Percentiles rank a stretch among this genome's conserved stretches.
phyloP scores from a whole-genome alignment of 2,113 vertebrate species.

The Clarias batrachus region DNA sequence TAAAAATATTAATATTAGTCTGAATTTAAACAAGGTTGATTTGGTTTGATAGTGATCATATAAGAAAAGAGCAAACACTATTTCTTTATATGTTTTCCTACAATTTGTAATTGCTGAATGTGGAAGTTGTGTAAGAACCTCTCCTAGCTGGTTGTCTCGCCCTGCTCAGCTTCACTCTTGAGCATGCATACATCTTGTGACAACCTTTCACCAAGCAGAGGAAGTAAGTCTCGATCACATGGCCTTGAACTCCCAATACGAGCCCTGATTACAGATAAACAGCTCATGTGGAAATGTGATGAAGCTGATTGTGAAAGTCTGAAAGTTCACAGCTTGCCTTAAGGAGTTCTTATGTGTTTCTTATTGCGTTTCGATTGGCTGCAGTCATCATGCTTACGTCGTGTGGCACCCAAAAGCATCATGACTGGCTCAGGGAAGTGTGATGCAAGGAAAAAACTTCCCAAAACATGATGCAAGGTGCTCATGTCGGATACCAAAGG shows the following conservation, averaged over 20 bases:
- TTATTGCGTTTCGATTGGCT: constrained; percentile 8
- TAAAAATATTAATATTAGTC: not conserved
- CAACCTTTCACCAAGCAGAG: constrained; percentile 26
- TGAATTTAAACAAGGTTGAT: not conserved
- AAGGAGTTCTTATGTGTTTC: constrained; percentile 30
- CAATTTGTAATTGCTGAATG: not conserved
- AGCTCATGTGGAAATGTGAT: not conserved
- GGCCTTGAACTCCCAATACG: constrained; percentile 9
- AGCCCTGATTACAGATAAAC: constrained; percentile 34
- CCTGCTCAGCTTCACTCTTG: not conserved
- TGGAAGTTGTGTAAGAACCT: not conserved
- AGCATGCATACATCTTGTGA: constrained; percentile 46
- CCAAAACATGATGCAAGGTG: not conserved
- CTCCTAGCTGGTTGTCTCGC: constrained; percentile 10
- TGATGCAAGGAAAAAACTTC: constrained; percentile 26
- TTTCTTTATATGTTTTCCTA: not conserved
- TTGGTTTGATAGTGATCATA: not conserved
- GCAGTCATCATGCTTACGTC: not conserved
- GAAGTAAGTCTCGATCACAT: constrained; percentile 43
- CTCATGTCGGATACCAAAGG: constrained; percentile 4
- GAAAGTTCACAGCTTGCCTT: constrained; percentile 32
- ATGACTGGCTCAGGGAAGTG: not conserved
- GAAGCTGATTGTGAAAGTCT: constrained; percentile 38
- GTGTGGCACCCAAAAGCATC: constrained; percentile 21
- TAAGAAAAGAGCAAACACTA: not conserved